Conservation (phyloP, 2,888 invertebrate species). For the Limnephilus rhombicus region DNA sequence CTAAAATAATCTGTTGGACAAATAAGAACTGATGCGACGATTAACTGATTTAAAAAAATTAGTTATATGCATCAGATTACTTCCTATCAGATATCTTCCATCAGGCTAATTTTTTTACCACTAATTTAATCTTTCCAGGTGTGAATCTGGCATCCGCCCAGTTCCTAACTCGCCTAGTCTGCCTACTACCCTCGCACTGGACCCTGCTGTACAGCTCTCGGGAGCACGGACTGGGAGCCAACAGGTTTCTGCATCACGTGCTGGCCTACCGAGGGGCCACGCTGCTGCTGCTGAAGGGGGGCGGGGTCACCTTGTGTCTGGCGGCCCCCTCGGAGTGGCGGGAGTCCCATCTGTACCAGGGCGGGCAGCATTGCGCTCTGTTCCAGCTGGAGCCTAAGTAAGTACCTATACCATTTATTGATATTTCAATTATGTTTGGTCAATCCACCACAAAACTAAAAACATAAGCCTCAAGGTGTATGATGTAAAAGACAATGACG, state of each 20-base stretch:
- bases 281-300: conserved; percentile 79
- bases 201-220: conserved; percentile 89
- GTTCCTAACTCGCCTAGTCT: conserved; percentile 82
- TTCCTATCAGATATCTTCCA: background rate
- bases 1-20: no score
- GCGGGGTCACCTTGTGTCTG: conserved; percentile 78
- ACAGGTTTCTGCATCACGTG: conserved; percentile 93
- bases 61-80: background rate
- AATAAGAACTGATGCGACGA: no score
- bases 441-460: background rate
- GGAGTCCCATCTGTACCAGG: conserved; percentile 91
- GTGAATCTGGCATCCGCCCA: conserved; percentile 70
- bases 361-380: conserved; percentile 86
- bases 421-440: background rate
- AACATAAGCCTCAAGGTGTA: no score
- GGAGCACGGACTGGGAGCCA: conserved; percentile 92
- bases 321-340: conserved; percentile 90
- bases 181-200: conserved; percentile 89
- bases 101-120: background rate
- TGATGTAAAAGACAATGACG: no score
- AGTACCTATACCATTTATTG: conserved; percentile 58
- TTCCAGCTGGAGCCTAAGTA: conserved; percentile 87
- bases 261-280: conserved; percentile 87
- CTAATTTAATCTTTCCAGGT: conserved; percentile 36
- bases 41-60: background rate